These are phyloP conservation scores for Bradypus variegatus DNA, from an alignment of 2,797 vertebrate species.

Conservation along the genomic window DNA sequence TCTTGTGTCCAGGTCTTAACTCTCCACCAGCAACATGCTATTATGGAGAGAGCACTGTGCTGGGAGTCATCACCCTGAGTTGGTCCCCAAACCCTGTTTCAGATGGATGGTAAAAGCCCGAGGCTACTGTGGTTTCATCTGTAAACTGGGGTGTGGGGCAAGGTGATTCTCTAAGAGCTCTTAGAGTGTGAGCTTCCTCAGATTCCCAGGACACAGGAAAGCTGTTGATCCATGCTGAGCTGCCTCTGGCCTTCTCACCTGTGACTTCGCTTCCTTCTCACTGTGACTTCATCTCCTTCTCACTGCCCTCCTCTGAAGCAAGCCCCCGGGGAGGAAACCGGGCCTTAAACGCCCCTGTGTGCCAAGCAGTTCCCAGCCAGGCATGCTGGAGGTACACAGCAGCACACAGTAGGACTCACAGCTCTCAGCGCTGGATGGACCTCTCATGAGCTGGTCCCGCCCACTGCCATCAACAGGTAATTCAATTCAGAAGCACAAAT, in stretches of 20 bases:
- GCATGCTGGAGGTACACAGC: neutral
- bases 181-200: too few relatives aligned
- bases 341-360: neutral
- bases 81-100: neutral
- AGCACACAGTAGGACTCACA: neutral
- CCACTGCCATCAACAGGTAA: neutral
- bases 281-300: neutral
- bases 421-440: neutral
- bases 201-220: neutral
- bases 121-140: neutral
- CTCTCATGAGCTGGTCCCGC: neutral
- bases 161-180: neutral
- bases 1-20: neutral
- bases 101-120: neutral
- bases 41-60: neutral
- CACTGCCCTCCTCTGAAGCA: neutral
- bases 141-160: neutral
- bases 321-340: neutral
- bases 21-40: neutral
- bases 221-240: neutral
- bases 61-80: neutral
- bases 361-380: neutral
- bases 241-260: neutral
- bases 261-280: too few relatives aligned
- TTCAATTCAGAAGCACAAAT: neutral